Conservation (phyloP, 1,140 invertebrate species). For the Catajapyx aquilonaris region DNA sequence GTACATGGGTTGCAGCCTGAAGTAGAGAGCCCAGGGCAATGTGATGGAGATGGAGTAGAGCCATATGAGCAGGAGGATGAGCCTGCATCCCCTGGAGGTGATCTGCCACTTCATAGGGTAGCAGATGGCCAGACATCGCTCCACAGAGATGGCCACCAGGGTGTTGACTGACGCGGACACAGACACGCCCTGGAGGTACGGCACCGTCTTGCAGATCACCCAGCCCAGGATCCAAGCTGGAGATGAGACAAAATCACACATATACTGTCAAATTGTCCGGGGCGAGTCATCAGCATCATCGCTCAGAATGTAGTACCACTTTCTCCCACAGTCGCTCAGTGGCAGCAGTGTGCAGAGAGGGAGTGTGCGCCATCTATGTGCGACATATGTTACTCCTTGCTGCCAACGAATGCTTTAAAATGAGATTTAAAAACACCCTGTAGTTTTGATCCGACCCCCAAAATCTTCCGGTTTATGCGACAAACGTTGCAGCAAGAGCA, state of each 20-base stretch:
- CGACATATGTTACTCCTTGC: too few species aligned
- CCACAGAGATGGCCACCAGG: conserved; percentile 35
- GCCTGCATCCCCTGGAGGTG: conserved; percentile 21
- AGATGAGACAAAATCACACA: conserved; percentile 12
- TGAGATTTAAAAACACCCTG: too few species aligned
- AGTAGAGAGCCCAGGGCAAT: conserved; percentile 34
- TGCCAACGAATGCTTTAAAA: too few species aligned
- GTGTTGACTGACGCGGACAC: conserved; percentile 40
- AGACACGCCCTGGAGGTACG: conserved; percentile 38
- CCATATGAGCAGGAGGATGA: conserved; percentile 31
- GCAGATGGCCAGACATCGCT: conserved; percentile 34
- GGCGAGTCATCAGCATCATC: too few species aligned
- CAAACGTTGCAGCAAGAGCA: too few species aligned
- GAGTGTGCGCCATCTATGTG: too few species aligned
- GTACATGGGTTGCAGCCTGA: conserved; percentile 18
- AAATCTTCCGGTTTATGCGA: too few species aligned
- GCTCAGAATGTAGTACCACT: too few species aligned
- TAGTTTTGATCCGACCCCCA: too few species aligned
- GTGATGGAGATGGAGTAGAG: conserved; percentile 27
- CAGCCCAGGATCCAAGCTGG: conserved; percentile 37
- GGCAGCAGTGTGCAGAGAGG: too few species aligned
- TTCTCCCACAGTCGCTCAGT: too few species aligned
- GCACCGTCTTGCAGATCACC: conserved; percentile 33
- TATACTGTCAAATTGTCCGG: too few species aligned
- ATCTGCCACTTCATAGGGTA: conserved; percentile 30